Percentiles rank a stretch among this genome's conserved stretches.
Conservation (phyloP, 2,888 invertebrate genomes). For the Alcis repandata region DNA sequence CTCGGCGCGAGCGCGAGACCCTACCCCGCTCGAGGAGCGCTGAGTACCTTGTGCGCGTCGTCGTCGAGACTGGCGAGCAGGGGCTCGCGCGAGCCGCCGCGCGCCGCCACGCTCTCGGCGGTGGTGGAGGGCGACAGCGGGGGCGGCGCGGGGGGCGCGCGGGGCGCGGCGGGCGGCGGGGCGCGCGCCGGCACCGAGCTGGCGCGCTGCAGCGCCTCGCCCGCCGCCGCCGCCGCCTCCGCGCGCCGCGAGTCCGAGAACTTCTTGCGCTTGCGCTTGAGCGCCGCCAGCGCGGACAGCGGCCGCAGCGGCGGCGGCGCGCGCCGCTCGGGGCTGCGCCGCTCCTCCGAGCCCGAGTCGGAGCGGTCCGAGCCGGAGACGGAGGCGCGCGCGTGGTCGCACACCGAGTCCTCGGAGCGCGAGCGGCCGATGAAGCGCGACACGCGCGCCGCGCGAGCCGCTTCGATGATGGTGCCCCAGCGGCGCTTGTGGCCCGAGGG, state of each 20-base stretch:
- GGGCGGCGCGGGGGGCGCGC: constrained; percentile 50
- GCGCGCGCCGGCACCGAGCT: constrained; percentile 60
- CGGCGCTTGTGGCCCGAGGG: constrained; percentile 90
- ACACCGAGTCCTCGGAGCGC: constrained; percentile 93
- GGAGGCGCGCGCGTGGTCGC: constrained; percentile 79
- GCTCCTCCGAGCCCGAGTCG: constrained; percentile 90
- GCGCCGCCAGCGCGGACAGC: constrained; percentile 89
- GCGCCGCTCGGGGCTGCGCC: constrained; percentile 86
- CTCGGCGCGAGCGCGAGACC: too few species aligned
- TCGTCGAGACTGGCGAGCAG: constrained; percentile 87
- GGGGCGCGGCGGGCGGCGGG: constrained; percentile 69
- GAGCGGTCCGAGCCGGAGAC: constrained; percentile 84
- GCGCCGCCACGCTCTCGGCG: constrained; percentile 55
- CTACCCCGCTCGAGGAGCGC: too few species aligned
- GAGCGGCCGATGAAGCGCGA: constrained; percentile 93
- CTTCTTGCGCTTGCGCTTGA: constrained; percentile 93
- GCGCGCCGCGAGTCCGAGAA: constrained; percentile 92
- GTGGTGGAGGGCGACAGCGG: constrained; percentile 54
- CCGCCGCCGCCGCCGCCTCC: constrained; percentile 60
- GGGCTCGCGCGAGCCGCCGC: constrained; percentile 88
- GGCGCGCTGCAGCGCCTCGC: constrained; percentile 67
- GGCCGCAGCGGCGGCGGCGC: constrained; percentile 70
- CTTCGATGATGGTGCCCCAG: constrained; percentile 95
- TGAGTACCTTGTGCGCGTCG: constrained; percentile 76
- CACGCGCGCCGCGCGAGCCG: constrained; percentile 93